A percentile compares a stretch with the other conserved stretches of the same genome.
Conservation (phyloP, 2,113 vertebrate genomes). For the Syrmaticus mikado region DNA sequence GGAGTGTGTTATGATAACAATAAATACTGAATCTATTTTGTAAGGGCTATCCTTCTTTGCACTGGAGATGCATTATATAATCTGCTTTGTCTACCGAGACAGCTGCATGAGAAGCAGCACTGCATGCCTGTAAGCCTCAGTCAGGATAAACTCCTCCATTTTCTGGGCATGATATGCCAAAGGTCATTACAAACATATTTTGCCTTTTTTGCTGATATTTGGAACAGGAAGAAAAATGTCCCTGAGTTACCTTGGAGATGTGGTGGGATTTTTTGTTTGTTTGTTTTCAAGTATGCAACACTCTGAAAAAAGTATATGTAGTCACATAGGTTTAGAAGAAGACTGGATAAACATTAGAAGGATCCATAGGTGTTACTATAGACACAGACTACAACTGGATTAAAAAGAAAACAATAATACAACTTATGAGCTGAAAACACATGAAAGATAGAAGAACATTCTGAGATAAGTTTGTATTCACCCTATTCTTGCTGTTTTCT, state of each 20-base stretch:
- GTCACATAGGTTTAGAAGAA: neutral
- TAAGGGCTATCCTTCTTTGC: neutral
- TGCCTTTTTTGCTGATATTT: constrained; percentile 18
- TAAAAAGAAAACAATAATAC: neutral
- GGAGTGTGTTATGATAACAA: neutral
- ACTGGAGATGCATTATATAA: neutral
- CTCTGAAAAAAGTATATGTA: neutral
- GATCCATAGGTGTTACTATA: neutral
- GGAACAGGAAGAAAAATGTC: neutral
- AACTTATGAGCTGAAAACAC: neutral
- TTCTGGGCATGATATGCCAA: neutral
- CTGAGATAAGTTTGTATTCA: neutral
- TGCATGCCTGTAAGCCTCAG: neutral
- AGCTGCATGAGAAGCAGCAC: neutral
- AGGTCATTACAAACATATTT: neutral
- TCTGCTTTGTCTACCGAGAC: neutral
- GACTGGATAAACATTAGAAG: neutral
- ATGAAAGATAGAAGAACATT: neutral
- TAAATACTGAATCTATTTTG: neutral
- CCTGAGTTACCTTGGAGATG: neutral
- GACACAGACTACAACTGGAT: neutral
- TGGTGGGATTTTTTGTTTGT: neutral
- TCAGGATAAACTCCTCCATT: neutral
- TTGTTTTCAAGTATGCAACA: neutral
- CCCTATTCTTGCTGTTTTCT: neutral